Conservation (phyloP, 2,888 invertebrate species). For the Buathra laborator region DNA sequence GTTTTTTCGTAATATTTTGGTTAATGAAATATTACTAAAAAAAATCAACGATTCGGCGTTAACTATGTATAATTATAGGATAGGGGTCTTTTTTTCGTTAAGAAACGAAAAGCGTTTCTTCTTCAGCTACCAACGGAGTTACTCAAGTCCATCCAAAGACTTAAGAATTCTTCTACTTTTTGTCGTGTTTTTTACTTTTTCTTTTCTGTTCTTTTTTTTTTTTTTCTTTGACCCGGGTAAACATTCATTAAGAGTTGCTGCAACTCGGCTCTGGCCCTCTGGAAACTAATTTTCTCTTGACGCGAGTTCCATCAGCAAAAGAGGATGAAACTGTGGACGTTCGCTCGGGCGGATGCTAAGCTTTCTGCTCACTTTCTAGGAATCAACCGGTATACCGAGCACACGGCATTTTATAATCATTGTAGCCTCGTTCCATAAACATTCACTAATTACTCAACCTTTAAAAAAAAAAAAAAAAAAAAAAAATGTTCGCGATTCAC, state of each 20-base stretch:
- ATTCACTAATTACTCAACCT: not conserved
- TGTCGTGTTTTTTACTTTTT: conserved; percentile 35
- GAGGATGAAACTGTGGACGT: conserved; percentile 11
- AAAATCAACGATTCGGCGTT: too few relatives aligned
- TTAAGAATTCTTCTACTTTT: conserved; percentile 22
- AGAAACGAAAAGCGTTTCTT: not conserved
- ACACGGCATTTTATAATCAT: not conserved
- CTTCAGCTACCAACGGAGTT: conserved; percentile 25
- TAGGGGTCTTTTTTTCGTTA: not conserved
- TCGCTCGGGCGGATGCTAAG: not conserved
- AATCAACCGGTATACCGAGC: not conserved
- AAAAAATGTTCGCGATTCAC: not conserved
- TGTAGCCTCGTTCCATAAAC: not conserved
- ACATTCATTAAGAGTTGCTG: conserved; percentile 69
- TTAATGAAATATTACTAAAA: too few relatives aligned
- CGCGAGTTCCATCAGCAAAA: conserved; percentile 14
- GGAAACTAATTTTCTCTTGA: conserved; percentile 65
- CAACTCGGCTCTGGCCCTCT: conserved; percentile 60
- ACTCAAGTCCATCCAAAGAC: conserved; percentile 13
- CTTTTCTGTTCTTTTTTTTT: conserved; percentile 37
- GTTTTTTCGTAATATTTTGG: too few relatives aligned
- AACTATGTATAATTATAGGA: too few relatives aligned
- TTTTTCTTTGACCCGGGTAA: conserved; percentile 58
- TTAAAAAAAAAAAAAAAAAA: conserved; percentile 8
- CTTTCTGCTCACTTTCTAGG: not conserved